phyloP scores from a whole-genome alignment of 2,113 vertebrate species.

The Glaucidium brasilianum region DNA sequence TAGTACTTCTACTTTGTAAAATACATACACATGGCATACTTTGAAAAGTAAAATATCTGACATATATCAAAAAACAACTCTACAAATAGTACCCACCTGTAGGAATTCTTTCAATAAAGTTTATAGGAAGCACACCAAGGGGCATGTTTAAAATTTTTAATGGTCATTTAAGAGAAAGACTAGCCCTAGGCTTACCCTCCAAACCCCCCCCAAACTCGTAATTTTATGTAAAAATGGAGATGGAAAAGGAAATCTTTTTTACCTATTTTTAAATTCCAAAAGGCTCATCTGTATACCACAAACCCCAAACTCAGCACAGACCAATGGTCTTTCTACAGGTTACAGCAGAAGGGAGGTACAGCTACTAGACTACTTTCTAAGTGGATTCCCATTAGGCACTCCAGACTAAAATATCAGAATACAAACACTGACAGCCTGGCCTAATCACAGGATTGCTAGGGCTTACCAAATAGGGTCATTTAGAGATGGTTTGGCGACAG shows the following conservation, averaged over 20 bases:
- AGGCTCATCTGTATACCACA: not conserved
- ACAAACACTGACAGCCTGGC: not conserved
- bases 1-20: not conserved
- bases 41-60: not conserved
- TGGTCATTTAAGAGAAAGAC: not conserved
- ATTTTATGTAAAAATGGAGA: not conserved
- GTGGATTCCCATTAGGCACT: not conserved
- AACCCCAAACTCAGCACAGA: not conserved
- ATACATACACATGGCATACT: not conserved
- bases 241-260: not conserved
- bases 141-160: not conserved
- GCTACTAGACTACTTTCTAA: not conserved
- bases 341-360: not conserved
- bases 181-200: not conserved
- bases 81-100: constrained; percentile 14
- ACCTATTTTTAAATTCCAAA: not conserved
- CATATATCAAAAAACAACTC: not conserved
- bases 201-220: fast-evolving
- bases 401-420: not conserved
- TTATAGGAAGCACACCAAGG: not conserved
- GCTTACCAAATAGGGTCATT: not conserved
- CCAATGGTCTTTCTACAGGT: not conserved
- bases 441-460: not conserved
- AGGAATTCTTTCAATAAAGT: not conserved
- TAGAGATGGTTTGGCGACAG: not conserved